Percentiles rank a stretch among this genome's conserved stretches.
These are phyloP conservation scores for Chirona hameri DNA, from an alignment of 2,888 invertebrate genomes.

Conservation along the genomic window DNA sequence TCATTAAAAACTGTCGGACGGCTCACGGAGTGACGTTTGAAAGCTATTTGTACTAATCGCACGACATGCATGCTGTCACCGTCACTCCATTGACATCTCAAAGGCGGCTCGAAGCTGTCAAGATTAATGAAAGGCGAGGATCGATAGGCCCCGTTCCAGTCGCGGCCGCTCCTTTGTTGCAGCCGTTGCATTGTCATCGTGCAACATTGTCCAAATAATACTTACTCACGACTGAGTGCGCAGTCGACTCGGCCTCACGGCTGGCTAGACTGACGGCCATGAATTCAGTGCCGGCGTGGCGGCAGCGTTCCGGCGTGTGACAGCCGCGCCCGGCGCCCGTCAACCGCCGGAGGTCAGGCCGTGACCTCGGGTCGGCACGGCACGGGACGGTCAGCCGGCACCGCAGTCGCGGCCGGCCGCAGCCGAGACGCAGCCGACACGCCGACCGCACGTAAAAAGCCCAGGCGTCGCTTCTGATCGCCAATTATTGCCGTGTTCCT, in stretches of 20 bases:
- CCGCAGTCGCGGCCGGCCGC: background rate
- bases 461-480: conserved; percentile 10
- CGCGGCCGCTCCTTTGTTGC: conserved; percentile 3
- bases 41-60: conserved; percentile 22
- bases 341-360: background rate
- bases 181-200: conserved; percentile 22
- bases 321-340: background rate
- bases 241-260: background rate
- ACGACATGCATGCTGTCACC: background rate
- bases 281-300: background rate
- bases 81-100: conserved; percentile 24
- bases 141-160: background rate
- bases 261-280: background rate
- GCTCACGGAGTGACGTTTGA: background rate
- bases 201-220: conserved; percentile 24
- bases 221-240: conserved; percentile 5
- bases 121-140: conserved; percentile 24
- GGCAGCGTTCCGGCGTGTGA: background rate
- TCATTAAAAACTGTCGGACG: conserved; percentile 1
- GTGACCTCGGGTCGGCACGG: background rate
- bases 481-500: conserved; percentile 23
- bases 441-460: background rate
- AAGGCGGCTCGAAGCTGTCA: conserved; percentile 12
- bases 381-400: too few species aligned
- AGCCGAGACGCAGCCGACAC: background rate